A percentile compares a stretch with the other conserved stretches of the same genome.
phyloP scores from a whole-genome alignment of 2,113 vertebrate species.

The Oreotrochilus melanogaster region DNA sequence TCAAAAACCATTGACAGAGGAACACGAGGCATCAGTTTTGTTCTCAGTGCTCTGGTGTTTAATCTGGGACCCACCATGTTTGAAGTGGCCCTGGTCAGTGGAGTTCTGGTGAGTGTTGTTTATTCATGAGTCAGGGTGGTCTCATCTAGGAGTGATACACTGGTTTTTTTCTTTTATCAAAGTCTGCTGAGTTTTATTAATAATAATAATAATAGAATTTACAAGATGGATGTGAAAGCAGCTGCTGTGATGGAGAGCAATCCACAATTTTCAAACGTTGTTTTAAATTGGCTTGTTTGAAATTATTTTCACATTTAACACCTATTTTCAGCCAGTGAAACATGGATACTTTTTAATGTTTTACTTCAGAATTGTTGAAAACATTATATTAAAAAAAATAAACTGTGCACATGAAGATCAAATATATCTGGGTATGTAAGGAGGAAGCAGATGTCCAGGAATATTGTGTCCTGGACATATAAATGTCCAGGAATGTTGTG shows the following conservation, averaged over 20 bases:
- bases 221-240: not conserved
- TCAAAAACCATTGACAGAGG: conserved; percentile 98
- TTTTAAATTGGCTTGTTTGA: not conserved
- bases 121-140: not conserved
- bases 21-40: conserved; percentile 96
- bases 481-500: not conserved
- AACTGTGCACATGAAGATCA: not conserved
- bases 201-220: not conserved
- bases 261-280: not conserved
- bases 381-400: not conserved
- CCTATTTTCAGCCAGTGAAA: not conserved
- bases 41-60: conserved; percentile 94
- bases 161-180: not conserved
- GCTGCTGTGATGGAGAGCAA: not conserved
- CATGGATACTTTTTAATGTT: not conserved
- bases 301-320: not conserved
- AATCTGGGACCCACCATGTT: conserved; percentile 97
- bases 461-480: not conserved
- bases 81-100: conserved; percentile 92
- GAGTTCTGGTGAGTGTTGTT: conserved; percentile 87
- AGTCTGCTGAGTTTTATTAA: not conserved
- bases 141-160: not conserved
- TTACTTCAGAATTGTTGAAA: not conserved
- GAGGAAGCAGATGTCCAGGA: not conserved
- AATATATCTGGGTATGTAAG: not conserved